These are phyloP conservation scores for Ellobius talpinus DNA, from an alignment of 2,113 vertebrate genomes.

Conservation along the genomic window DNA sequence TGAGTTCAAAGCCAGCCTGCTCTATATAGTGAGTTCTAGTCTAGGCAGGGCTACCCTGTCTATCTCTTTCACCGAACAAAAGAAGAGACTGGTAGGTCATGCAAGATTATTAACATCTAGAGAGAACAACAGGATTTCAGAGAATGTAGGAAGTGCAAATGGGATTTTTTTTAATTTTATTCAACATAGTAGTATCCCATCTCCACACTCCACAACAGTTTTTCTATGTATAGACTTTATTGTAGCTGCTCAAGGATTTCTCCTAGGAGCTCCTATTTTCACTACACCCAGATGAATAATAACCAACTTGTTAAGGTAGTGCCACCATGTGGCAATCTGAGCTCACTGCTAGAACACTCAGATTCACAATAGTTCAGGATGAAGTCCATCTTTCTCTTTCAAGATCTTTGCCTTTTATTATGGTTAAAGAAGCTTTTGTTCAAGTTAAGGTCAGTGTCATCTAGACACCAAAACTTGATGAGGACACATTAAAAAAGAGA, in stretches of 20 bases:
- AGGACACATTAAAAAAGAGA: neutral
- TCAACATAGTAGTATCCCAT: neutral
- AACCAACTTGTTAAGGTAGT: conserved; percentile 26
- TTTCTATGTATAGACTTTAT: neutral
- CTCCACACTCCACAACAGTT: neutral
- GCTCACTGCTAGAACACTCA: conserved; percentile 33
- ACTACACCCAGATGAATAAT: neutral
- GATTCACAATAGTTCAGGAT: neutral
- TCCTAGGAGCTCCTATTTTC: neutral
- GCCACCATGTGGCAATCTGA: conserved; percentile 10
- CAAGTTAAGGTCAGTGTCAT: conserved; percentile 22
- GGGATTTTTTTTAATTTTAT: neutral
- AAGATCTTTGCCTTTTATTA: neutral
- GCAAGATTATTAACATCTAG: neutral
- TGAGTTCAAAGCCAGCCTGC: neutral
- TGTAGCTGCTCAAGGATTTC: conserved; percentile 30
- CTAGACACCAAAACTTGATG: neutral
- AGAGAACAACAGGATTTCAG: neutral
- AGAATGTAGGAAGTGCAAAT: neutral
- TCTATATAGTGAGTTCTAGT: neutral
- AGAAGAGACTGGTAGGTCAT: neutral
- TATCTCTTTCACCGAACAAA: neutral
- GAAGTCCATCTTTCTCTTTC: neutral
- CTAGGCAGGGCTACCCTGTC: neutral
- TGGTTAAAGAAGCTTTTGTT: neutral